These are phyloP conservation scores for Daboia siamensis DNA, from an alignment of 2,113 vertebrate genomes.

Conservation along the genomic window DNA sequence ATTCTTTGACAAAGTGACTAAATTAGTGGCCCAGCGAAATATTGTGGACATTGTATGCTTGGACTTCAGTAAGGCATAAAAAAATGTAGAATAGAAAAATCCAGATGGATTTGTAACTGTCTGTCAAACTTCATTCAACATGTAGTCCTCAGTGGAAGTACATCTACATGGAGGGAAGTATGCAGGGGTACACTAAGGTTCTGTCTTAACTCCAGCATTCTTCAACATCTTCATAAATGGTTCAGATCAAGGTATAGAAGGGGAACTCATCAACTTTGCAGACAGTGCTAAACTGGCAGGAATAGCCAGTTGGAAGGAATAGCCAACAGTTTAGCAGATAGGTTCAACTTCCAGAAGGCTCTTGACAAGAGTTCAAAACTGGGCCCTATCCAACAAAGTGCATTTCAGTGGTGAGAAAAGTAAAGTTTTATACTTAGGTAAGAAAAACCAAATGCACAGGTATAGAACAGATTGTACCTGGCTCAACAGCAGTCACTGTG, in stretches of 20 bases:
- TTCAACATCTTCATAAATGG: not conserved
- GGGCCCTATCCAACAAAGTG: not conserved
- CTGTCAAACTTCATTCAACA: not conserved
- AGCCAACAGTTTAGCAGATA: not conserved
- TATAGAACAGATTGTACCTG: not conserved
- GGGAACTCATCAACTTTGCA: not conserved
- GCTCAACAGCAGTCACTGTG: not conserved
- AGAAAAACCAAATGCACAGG: not conserved
- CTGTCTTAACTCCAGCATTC: not conserved
- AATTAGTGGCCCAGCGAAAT: not conserved
- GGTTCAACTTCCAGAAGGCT: not conserved
- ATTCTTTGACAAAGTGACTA: not conserved
- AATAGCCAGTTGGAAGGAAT: not conserved
- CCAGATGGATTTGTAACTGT: not conserved
- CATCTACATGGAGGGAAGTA: not conserved
- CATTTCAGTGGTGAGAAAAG: not conserved
- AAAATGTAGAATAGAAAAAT: not conserved
- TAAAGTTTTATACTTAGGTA: not conserved
- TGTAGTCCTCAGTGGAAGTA: not conserved
- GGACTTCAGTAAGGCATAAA: not conserved
- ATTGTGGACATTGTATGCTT: not conserved
- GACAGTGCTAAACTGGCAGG: not conserved
- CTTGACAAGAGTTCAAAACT: not conserved
- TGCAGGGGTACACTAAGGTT: not conserved
- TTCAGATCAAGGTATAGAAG: not conserved